Percentiles rank a stretch among this genome's conserved stretches.
Evolutionary conservation across 37 sponge, comb jelly and placozoan species (phyloP).

Genomic region (Hexactinellida sp.): DNA sequence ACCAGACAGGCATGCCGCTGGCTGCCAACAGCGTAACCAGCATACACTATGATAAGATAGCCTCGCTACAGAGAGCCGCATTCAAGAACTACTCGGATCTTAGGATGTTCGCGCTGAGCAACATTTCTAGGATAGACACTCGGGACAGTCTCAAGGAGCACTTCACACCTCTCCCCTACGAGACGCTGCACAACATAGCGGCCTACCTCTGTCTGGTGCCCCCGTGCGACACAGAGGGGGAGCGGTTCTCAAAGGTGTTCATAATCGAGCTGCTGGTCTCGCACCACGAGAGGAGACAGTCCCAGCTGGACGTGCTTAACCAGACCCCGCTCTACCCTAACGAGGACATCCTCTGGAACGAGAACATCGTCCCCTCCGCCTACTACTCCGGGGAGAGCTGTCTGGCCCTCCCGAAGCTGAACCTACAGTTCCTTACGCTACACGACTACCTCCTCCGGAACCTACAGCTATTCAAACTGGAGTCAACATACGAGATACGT

Average conservation of each 20-base stretch:
- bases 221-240: background rate
- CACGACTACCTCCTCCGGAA: conserved; percentile 94
- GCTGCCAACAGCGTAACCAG: conserved; percentile 68
- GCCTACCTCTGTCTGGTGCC: conserved; percentile 53
- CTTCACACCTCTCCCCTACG: conserved; percentile 41
- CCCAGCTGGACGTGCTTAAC: conserved; percentile 83
- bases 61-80: conserved; percentile 40
- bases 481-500: conserved; percentile 92
- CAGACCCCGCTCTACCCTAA: conserved; percentile 88
- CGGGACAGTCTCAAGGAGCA: conserved; percentile 49
- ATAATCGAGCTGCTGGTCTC: conserved; percentile 53
- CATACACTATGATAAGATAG: conserved; percentile 54
- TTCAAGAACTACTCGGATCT: conserved; percentile 77
- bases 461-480: conserved; percentile 78
- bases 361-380: conserved; percentile 91
- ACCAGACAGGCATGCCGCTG: conserved; percentile 62
- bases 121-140: conserved; percentile 78
- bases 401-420: conserved; percentile 95
- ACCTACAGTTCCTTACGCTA: conserved; percentile 97
- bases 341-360: conserved; percentile 80
- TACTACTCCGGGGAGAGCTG: conserved; percentile 72
- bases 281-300: conserved; percentile 62
- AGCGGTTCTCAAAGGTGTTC: background rate
- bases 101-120: conserved; percentile 63
- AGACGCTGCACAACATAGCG: conserved; percentile 56